Base-by-base conservation (phyloP, 2,797 vertebrate genomes). In the Psittacula echo region DNA sequence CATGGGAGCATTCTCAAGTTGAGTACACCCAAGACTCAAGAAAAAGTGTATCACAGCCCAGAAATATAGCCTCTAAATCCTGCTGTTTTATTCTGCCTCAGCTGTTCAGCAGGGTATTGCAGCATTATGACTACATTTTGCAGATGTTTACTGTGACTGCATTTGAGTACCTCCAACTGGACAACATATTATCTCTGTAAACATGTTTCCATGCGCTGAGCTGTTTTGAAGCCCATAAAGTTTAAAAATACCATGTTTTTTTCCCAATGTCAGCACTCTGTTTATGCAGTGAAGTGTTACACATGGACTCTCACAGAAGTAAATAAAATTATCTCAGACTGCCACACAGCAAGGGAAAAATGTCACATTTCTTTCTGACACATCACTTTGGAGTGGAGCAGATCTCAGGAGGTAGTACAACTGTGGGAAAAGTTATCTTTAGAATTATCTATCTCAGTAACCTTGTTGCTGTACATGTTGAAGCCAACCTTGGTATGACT, bases 291-390 rank as follows among this genome's bases (percentile, higher is more conserved):
- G 77, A 91, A 89, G 65, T n/a, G 61, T 82, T 78, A 67, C 85
- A 86, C 41, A 44, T 71, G 67, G 44, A 39, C 48, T 86, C 56
- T 67, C 0, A 0, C 17, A 81, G 44, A 82, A 95, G 65, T 89
- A 91, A 96, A 94, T 75, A 93, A 85, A 91, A 90, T 82, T 72
- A 88, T 84, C 76, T 89, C 53, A 85, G 44, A 24, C 37, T 68
- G n/a, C 41, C 86, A 85, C 48, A 87, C 8, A 67, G 64, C 11
- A 0, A 0, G 74, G 45, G 23, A 76, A 93, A 85, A 85, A 92
- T 19, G 74, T 62, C 9, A 0, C 53, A 32, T 85, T 85, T 92
- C 60, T 87, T 79, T 77, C 67, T 74, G 71, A 83, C 60, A 66
- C 66, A 48, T 65, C 48, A 14, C 34, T 86, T 84, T 56, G 65